These are phyloP conservation scores for Thinocorus orbignyianus DNA, from an alignment of 2,113 vertebrate genomes.

Conservation along the genomic window DNA sequence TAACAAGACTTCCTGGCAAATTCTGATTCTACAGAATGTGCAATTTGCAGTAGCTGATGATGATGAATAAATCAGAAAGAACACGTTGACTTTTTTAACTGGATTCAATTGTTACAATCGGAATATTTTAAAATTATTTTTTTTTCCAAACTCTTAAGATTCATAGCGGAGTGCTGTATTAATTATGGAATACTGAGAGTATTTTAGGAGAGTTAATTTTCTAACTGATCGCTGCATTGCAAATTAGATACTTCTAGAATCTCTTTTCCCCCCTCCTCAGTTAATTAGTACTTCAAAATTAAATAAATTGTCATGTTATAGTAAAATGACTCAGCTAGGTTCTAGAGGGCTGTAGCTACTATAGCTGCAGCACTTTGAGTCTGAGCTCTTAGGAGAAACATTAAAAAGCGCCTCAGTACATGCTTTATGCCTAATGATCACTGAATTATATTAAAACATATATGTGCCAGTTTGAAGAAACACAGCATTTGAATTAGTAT, in stretches of 20 bases:
- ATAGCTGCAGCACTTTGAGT: background rate
- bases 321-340: background rate
- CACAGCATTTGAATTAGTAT: background rate
- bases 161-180: background rate
- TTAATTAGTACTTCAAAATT: background rate
- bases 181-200: background rate
- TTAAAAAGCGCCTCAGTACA: background rate
- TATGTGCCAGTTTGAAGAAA: background rate
- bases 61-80: background rate
- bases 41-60: background rate
- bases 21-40: background rate
- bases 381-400: background rate
- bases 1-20: background rate
- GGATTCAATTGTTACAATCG: background rate
- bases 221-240: background rate
- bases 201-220: background rate
- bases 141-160: background rate
- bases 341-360: background rate
- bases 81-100: background rate
- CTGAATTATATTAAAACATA: background rate
- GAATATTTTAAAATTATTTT: background rate
- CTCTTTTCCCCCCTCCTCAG: accelerated
- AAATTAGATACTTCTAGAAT: background rate
- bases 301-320: background rate
- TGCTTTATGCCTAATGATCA: background rate